A percentile compares a stretch with the other conserved stretches of the same genome.
Conservation (phyloP, 1,140 invertebrate genomes). For the Zaprionus africanus region DNA sequence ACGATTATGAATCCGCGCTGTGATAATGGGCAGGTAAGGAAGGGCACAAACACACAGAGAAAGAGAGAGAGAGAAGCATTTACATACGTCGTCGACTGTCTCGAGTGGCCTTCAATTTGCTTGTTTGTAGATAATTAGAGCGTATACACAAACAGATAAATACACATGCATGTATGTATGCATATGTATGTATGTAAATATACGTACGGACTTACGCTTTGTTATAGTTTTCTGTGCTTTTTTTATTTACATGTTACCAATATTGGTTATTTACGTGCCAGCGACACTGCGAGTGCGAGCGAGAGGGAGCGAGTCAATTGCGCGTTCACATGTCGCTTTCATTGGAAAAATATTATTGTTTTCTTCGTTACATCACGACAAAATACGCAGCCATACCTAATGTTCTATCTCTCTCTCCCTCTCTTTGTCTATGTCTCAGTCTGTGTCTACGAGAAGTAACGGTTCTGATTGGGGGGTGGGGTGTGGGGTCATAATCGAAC, state of each 20-base stretch:
- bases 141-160: slow-evolving; percentile 26
- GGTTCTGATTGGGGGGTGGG: background rate
- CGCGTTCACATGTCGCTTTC: slow-evolving; percentile 33
- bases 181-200: background rate
- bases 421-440: background rate
- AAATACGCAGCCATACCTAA: background rate
- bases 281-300: background rate
- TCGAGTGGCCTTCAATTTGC: slow-evolving; percentile 40
- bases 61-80: background rate
- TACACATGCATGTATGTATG: slow-evolving; percentile 1
- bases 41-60: slow-evolving; percentile 18
- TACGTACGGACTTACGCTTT: slow-evolving; percentile 16
- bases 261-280: slow-evolving; percentile 17
- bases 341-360: slow-evolving; percentile 27
- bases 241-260: slow-evolving; percentile 51
- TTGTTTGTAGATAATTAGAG: slow-evolving; percentile 69
- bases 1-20: slow-evolving; percentile 45
- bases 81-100: slow-evolving; percentile 28
- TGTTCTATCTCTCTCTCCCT: background rate
- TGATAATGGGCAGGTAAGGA: slow-evolving; percentile 51
- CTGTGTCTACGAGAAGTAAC: background rate
- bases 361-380: slow-evolving; percentile 33
- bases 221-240: slow-evolving; percentile 43
- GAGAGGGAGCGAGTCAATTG: slow-evolving; percentile 10
- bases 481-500: slow-evolving; percentile 16